Conservation (phyloP, 2,888 invertebrate genomes). For the Lymantria monacha region DNA sequence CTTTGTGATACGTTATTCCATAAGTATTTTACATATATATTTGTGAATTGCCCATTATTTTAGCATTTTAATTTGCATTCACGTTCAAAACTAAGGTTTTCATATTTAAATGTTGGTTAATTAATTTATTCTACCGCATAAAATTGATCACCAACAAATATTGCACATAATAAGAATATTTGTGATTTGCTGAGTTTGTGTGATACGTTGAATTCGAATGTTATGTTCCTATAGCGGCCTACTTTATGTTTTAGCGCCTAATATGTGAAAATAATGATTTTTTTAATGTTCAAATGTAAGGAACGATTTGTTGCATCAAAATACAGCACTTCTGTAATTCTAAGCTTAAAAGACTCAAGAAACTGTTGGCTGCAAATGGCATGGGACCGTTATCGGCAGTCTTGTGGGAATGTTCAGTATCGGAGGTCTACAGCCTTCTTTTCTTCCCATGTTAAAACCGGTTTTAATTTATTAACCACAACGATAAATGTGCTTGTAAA, state of each 20-base stretch:
- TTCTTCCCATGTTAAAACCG: too few relatives aligned
- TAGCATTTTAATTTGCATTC: too few relatives aligned
- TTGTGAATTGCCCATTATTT: too few relatives aligned
- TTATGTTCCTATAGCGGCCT: constrained; percentile 39
- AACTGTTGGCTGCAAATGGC: too few relatives aligned
- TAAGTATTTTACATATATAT: too few relatives aligned
- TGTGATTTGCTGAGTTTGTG: constrained; percentile 22
- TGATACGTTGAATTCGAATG: constrained; percentile 27
- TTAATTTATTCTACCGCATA: neutral
- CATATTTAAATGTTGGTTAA: neutral
- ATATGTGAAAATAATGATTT: constrained; percentile 16
- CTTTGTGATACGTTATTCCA: too few relatives aligned
- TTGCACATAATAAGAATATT: constrained; percentile 25
- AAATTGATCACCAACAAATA: constrained; percentile 1
- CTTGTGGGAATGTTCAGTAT: too few relatives aligned
- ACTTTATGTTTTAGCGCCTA: constrained; percentile 26
- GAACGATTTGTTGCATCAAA: constrained; percentile 17
- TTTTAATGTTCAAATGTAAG: constrained; percentile 15
- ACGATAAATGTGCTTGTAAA: too few relatives aligned
- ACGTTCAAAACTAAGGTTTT: neutral
- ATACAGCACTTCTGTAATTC: neutral
- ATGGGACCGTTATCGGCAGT: too few relatives aligned
- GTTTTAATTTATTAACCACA: too few relatives aligned
- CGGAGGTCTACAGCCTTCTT: too few relatives aligned
- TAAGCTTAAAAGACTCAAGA: too few relatives aligned